Conservation (phyloP, 1,140 invertebrate species). For the Galleria mellonella region DNA sequence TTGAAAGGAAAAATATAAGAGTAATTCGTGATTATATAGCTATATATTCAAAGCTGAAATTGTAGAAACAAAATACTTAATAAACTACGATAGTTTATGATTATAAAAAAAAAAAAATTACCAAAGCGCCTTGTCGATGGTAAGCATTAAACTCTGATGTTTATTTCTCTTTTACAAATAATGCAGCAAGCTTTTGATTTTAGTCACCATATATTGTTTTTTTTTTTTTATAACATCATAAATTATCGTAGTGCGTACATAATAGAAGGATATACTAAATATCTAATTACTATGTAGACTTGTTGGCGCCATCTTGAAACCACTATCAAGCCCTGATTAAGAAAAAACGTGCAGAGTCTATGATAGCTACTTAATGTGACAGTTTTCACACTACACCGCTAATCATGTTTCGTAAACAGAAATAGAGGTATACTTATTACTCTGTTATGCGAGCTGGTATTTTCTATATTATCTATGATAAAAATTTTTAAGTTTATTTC, state of each 20-base stretch:
- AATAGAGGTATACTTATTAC: neutral
- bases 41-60: conserved; percentile 38
- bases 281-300: conserved; percentile 40
- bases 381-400: neutral
- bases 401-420: neutral
- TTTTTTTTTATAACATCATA: too few relatives aligned
- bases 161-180: too few relatives aligned
- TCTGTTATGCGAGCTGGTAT: too few relatives aligned
- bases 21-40: neutral
- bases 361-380: neutral
- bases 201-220: too few relatives aligned
- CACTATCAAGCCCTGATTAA: conserved; percentile 23
- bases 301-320: conserved; percentile 29
- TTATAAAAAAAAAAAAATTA: too few relatives aligned
- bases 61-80: conserved; percentile 33
- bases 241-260: too few relatives aligned
- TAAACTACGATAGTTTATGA: conserved; percentile 1
- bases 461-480: too few relatives aligned
- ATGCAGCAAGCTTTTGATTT: too few relatives aligned
- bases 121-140: too few relatives aligned
- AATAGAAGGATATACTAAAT: conserved; percentile 25
- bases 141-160: too few relatives aligned
- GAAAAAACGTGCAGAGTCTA: conserved; percentile 21
- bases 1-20: conserved; percentile 21
- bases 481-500: too few relatives aligned